Evolutionary conservation across 2,888 invertebrate genomes (phyloP).

Genomic region (Thumatha senex): DNA sequence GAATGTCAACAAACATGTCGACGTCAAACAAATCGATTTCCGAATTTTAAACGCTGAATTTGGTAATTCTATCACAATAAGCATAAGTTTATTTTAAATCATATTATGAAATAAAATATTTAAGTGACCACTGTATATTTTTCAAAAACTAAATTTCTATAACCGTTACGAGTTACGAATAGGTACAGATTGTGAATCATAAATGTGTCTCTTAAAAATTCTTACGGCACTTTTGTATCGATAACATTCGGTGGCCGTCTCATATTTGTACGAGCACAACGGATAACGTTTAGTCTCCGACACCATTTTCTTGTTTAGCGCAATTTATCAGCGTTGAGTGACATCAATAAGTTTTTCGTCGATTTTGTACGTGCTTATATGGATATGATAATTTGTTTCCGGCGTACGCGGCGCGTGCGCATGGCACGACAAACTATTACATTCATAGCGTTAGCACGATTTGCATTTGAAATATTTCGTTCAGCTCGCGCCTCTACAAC

Average conservation of each 20-base stretch:
- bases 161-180: conserved; percentile 54
- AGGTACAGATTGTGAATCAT: conserved; percentile 42
- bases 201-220: conserved; percentile 52
- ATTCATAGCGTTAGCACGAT: conserved; percentile 81
- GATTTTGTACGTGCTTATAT: conserved; percentile 77
- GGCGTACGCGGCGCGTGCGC: conserved; percentile 80
- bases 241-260: conserved; percentile 41
- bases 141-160: conserved; percentile 30
- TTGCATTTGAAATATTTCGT: conserved; percentile 83
- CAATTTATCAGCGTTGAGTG: conserved; percentile 74
- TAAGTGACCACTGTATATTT: conserved; percentile 12
- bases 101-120: conserved; percentile 36
- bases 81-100: conserved; percentile 13
- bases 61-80: conserved; percentile 38
- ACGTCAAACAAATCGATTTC: conserved; percentile 65
- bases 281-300: conserved; percentile 53
- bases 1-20: conserved; percentile 73
- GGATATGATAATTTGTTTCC: conserved; percentile 84
- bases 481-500: conserved; percentile 69
- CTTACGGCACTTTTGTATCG: conserved; percentile 49
- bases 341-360: conserved; percentile 79
- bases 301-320: conserved; percentile 72
- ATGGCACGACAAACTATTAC: conserved; percentile 79
- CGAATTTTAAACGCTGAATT: conserved; percentile 59
- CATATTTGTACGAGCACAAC: conserved; percentile 46